phyloP scores from a whole-genome alignment of 2,888 invertebrate genomes.

The Microdon myrmicae region DNA sequence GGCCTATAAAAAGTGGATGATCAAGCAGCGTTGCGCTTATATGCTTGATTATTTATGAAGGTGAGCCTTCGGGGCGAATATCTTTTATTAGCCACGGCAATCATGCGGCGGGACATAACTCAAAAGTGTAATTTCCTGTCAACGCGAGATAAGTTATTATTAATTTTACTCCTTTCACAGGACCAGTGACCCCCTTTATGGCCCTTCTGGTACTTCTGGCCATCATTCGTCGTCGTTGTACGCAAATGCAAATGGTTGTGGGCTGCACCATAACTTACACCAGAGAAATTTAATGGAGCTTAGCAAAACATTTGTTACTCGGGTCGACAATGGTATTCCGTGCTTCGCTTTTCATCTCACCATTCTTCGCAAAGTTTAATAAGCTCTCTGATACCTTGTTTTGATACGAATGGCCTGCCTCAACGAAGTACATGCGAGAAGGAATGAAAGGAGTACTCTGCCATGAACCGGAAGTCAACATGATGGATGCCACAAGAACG shows the following conservation, averaged over 20 bases:
- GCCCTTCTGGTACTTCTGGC: slow-evolving; percentile 34
- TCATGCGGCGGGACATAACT: slow-evolving; percentile 52
- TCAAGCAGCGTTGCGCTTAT: slow-evolving; percentile 41
- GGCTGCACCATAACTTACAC: slow-evolving; percentile 36
- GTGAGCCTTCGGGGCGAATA: slow-evolving; percentile 31
- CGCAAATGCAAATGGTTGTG: slow-evolving; percentile 38
- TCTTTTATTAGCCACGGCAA: slow-evolving; percentile 52
- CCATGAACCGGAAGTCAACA: too few species aligned
- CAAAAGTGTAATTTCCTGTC: slow-evolving; percentile 57
- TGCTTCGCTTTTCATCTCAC: slow-evolving; percentile 15
- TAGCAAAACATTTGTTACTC: slow-evolving; percentile 47
- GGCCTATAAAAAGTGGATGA: slow-evolving; percentile 43
- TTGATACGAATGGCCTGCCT: slow-evolving; percentile 42
- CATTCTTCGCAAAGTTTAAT: slow-evolving; percentile 44
- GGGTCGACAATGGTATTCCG: slow-evolving; percentile 40
- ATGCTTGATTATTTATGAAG: slow-evolving; percentile 39
- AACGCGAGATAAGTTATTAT: slow-evolving; percentile 55
- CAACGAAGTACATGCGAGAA: too few species aligned
- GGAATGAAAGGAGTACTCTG: too few species aligned
- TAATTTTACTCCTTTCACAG: slow-evolving; percentile 53
- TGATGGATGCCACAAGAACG: slow-evolving; percentile 24
- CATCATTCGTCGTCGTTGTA: too few species aligned
- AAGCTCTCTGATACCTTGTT: slow-evolving; percentile 50
- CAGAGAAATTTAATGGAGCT: slow-evolving; percentile 39
- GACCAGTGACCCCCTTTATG: slow-evolving; percentile 38